These are phyloP conservation scores for Calephelis virginiensis DNA, from an alignment of 1,140 invertebrate species.

Conservation along the genomic window DNA sequence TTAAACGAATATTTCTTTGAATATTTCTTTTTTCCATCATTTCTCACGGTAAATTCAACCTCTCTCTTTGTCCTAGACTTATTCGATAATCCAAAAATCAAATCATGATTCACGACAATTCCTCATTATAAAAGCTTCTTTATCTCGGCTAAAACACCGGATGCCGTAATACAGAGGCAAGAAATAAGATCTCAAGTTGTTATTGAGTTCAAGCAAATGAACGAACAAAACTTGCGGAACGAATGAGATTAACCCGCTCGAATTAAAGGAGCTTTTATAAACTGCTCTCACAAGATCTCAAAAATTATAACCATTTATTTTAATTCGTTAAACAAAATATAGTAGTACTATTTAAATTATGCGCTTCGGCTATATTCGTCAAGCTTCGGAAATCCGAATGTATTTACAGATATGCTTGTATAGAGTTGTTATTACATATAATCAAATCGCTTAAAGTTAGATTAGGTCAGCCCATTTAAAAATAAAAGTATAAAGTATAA, in stretches of 20 bases:
- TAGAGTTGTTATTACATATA: no score
- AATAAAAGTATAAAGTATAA: no score
- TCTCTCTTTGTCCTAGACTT: background rate
- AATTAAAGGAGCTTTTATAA: constrained; percentile 22
- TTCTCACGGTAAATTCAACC: constrained; percentile 18
- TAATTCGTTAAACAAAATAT: background rate
- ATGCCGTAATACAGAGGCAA: constrained; percentile 51
- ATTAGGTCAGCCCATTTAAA: no score
- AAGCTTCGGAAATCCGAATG: no score
- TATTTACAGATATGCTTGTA: no score
- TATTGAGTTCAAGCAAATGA: constrained; percentile 45
- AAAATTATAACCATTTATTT: constrained; percentile 11
- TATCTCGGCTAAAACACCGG: constrained; percentile 55
- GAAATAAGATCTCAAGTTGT: constrained; percentile 50
- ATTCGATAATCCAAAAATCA: constrained; percentile 16
- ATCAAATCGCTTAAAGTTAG: no score
- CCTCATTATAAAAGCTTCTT: constrained; percentile 31
- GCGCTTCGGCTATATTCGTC: no score
- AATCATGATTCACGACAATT: constrained; percentile 22
- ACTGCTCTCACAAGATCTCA: constrained; percentile 12
- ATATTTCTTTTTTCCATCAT: background rate
- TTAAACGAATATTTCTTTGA: no score
- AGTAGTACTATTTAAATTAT: no score
- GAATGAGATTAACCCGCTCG: constrained; percentile 46
- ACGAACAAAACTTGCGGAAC: constrained; percentile 60